Base-by-base conservation (phyloP, 1,140 invertebrate species). In the Tetramorium parvispinum region DNA sequence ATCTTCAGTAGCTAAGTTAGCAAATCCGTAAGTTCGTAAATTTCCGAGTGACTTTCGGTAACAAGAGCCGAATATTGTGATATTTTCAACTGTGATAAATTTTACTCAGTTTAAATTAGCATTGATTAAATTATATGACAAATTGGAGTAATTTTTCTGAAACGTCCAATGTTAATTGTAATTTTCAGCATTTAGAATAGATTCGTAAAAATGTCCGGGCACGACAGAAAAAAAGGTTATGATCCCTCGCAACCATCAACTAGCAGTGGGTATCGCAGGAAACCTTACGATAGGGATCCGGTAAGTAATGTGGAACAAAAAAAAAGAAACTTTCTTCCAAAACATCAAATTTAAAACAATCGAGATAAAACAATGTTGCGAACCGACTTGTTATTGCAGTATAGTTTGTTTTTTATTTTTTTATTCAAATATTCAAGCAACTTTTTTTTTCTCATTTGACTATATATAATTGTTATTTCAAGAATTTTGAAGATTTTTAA, bases 241-340 rank as follows among this genome's bases (percentile, higher is more conserved):
- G 37, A 82, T 46, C 7, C 51, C 1, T 57, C 18, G 13, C 24
- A 73, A n/a, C 79, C 79, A 46, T 82, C 79, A 3, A 82, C 66
- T 5, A 73, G 59, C 53, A 24, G 66, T 37, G 65, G 65, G 3
- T 4, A 73, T 73, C 65, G 51, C 5, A 82, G 8, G 7, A 82
- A 55, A 73, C 51, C 78, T 5, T 71, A 57, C 6, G 43, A 55
- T 0, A 82, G 40, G 2, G 2, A 2, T 40, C 51, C 27, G 16
- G 79, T 73, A 57, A 82, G 79, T n/a, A 11, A 51, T 10, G 49
- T 3, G 51, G n/a, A 51, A 51, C 4, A 18, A 18, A 18, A 51
- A 8, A 46, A 18, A 51, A 18, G 0, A 18, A 51, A 18, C 49
- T 16, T 2, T 51, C 11, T 46, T 10, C 1, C 10, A 10, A 10